Evolutionary conservation across 1,140 invertebrate genomes (phyloP).

Genomic region (Vanessa tameamea): DNA sequence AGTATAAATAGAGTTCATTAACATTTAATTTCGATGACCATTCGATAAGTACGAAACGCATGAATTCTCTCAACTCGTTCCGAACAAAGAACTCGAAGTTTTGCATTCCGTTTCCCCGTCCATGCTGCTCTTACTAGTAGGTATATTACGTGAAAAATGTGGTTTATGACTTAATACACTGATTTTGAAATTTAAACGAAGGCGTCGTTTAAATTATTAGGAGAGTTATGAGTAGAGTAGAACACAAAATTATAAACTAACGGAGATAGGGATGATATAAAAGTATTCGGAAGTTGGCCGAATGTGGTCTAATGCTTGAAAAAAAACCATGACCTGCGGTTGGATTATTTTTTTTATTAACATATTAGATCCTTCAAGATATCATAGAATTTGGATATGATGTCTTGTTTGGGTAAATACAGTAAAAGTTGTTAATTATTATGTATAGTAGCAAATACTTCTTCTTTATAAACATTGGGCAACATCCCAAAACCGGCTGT

Average conservation of each 20-base stretch:
- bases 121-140: neutral
- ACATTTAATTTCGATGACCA: constrained; percentile 6
- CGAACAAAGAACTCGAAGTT: constrained; percentile 11
- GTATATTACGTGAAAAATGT: too few relatives aligned
- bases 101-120: constrained; percentile 23
- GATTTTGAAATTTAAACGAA: neutral
- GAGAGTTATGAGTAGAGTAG: too few relatives aligned
- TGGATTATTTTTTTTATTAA: too few relatives aligned
- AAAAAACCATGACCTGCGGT: too few relatives aligned
- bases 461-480: constrained; percentile 22
- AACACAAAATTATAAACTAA: too few relatives aligned
- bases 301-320: too few relatives aligned
- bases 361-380: too few relatives aligned
- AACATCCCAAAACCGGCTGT: constrained; percentile 41
- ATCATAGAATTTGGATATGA: neutral
- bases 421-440: constrained; percentile 9
- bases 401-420: neutral
- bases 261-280: too few relatives aligned
- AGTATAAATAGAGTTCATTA: neutral
- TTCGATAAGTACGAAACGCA: constrained; percentile 2
- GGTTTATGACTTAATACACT: neutral
- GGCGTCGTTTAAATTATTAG: neutral
- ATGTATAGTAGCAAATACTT: neutral
- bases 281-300: too few relatives aligned
- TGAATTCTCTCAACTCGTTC: neutral